phyloP scores from a whole-genome alignment of 2,797 vertebrate genomes.

The Chaenodraco wilsoni region DNA sequence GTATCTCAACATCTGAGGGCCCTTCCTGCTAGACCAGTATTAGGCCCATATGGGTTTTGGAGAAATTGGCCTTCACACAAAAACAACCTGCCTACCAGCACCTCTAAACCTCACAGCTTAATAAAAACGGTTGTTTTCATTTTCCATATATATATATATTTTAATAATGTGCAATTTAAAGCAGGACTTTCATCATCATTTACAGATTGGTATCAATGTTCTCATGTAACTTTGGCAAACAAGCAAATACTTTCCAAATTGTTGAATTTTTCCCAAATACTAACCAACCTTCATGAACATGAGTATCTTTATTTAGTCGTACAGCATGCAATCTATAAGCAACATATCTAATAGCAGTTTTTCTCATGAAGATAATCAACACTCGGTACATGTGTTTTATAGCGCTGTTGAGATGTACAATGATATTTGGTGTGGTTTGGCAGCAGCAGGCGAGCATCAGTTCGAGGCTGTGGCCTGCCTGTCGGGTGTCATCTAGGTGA shows the following conservation, averaged over 20 bases:
- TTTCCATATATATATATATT: too few species aligned
- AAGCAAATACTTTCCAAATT: background rate
- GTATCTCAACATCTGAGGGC: too few species aligned
- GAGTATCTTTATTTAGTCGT: slow-evolving; percentile 57
- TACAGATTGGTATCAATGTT: too few species aligned
- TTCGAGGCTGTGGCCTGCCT: slow-evolving; percentile 74
- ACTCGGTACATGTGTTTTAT: slow-evolving; percentile 29
- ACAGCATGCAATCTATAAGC: slow-evolving; percentile 16
- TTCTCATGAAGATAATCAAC: slow-evolving; percentile 33
- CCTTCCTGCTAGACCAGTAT: too few species aligned
- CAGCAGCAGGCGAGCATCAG: slow-evolving; percentile 62
- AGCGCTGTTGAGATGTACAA: slow-evolving; percentile 27
- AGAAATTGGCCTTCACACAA: too few species aligned
- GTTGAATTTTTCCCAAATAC: background rate
- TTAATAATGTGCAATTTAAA: too few species aligned
- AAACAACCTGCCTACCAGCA: too few species aligned
- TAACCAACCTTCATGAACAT: background rate
- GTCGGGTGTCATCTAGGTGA: slow-evolving; percentile 77
- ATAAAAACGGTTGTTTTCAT: too few species aligned
- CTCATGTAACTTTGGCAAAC: background rate
- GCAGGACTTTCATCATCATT: too few species aligned
- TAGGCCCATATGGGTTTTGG: too few species aligned
- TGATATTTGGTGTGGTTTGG: slow-evolving; percentile 30
- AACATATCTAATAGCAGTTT: slow-evolving; percentile 15
- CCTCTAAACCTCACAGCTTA: too few species aligned